Conservation (phyloP, 2,888 invertebrate genomes). For the Nasonovia ribisnigri region DNA sequence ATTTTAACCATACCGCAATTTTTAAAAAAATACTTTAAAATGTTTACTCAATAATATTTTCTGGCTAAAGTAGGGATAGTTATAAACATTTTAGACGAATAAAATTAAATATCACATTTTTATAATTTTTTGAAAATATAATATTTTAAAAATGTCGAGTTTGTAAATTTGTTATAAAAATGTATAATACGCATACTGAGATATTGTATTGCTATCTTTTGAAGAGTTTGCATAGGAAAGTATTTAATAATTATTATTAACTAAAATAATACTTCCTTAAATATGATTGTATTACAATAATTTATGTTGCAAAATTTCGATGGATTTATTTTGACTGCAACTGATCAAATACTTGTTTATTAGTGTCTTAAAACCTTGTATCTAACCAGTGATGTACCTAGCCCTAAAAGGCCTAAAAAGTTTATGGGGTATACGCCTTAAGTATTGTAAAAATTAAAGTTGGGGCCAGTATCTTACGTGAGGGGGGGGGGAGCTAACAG, state of each 20-base stretch:
- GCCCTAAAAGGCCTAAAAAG: no score
- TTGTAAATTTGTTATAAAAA: neutral
- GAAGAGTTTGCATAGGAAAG: neutral
- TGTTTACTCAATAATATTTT: neutral
- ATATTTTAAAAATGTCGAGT: neutral
- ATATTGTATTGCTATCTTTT: neutral
- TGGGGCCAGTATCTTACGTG: no score
- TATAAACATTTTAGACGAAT: neutral
- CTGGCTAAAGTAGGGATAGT: neutral
- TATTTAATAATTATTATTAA: neutral
- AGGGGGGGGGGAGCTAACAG: no score
- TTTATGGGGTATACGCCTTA: no score
- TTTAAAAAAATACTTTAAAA: neutral
- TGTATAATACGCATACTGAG: neutral
- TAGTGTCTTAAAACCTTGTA: neutral
- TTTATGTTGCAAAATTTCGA: neutral
- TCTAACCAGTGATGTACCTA: no score
- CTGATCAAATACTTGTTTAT: neutral
- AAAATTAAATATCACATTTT: neutral
- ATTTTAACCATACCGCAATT: neutral
- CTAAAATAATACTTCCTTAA: neutral
- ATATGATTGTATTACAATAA: neutral
- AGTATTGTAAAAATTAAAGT: no score
- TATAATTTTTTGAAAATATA: neutral
- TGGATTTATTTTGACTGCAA: neutral